These are phyloP conservation scores for Labrus mixtus DNA, from an alignment of 2,113 vertebrate genomes.

Conservation along the genomic window DNA sequence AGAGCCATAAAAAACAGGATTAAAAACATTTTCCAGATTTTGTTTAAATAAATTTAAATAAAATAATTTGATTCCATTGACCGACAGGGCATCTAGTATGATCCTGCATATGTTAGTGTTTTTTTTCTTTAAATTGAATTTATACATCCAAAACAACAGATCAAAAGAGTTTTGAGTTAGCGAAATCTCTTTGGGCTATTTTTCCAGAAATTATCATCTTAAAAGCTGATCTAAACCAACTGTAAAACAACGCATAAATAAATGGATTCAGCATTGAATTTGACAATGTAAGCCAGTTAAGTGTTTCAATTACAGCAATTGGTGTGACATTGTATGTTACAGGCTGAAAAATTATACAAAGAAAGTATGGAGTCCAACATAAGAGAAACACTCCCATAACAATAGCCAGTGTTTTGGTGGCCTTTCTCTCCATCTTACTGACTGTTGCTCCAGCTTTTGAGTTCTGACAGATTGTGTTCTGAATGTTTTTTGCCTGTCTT, in stretches of 20 bases:
- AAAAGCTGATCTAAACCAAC: conserved; percentile 47
- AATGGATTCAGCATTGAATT: conserved; percentile 18
- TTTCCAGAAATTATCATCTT: conserved; percentile 37
- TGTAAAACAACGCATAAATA: conserved; percentile 54
- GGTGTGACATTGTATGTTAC: too few relatives aligned
- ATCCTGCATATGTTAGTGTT: too few relatives aligned
- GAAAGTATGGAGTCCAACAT: conserved; percentile 30
- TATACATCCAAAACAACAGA: too few relatives aligned
- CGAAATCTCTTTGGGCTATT: conserved; percentile 10
- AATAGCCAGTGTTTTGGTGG: conserved; percentile 27
- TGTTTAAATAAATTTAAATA: too few relatives aligned
- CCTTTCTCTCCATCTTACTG: too few relatives aligned
- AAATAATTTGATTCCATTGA: too few relatives aligned
- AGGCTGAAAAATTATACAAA: too few relatives aligned
- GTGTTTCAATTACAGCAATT: neutral
- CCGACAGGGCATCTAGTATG: too few relatives aligned
- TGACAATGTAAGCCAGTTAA: conserved; percentile 37
- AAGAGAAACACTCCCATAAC: conserved; percentile 37
- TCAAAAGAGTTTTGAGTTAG: conserved; percentile 10
- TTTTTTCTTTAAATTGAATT: too few relatives aligned
- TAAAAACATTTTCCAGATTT: too few relatives aligned
- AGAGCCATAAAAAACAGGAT: too few relatives aligned
- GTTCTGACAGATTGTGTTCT: neutral
- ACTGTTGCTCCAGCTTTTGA: too few relatives aligned
- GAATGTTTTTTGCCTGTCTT: conserved; percentile 27